Evolutionary conservation across 2,113 vertebrate species (phyloP).

Genomic region (Sebastes schlegelii): DNA sequence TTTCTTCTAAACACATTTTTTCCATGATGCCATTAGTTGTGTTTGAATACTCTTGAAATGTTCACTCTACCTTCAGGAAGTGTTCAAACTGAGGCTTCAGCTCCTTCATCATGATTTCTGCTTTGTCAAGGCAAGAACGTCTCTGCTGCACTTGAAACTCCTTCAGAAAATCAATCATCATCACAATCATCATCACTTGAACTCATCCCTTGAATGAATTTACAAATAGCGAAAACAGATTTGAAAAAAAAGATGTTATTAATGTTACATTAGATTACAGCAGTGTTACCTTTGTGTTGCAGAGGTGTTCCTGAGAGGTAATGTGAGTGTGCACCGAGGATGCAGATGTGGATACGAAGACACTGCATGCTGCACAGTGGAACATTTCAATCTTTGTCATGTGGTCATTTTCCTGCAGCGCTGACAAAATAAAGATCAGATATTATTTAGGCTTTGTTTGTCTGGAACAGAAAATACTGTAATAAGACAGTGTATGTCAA

Average conservation of each 20-base stretch:
- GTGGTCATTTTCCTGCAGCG: conserved; percentile 73
- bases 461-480: neutral
- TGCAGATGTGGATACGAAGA: conserved; percentile 59
- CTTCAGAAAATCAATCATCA: conserved; percentile 45
- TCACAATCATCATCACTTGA: neutral
- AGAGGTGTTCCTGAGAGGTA: conserved; percentile 67
- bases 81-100: conserved; percentile 70
- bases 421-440: conserved; percentile 43
- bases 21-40: neutral
- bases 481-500: neutral
- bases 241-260: neutral
- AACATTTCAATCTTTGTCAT: conserved; percentile 80
- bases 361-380: conserved; percentile 71
- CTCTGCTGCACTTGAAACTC: conserved; percentile 67
- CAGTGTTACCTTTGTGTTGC: conserved; percentile 59
- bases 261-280: neutral
- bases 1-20: neutral
- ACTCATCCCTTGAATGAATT: neutral
- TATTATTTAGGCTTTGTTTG: neutral
- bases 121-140: conserved; percentile 63
- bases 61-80: conserved; percentile 68
- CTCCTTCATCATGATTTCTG: conserved; percentile 70
- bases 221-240: neutral
- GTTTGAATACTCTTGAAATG: neutral
- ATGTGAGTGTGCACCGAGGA: conserved; percentile 71